Evolutionary conservation across 2,888 invertebrate genomes (phyloP), one percentile per base, ranked within the genome.

Genomic region (Oxyscelio sp.): DNA sequence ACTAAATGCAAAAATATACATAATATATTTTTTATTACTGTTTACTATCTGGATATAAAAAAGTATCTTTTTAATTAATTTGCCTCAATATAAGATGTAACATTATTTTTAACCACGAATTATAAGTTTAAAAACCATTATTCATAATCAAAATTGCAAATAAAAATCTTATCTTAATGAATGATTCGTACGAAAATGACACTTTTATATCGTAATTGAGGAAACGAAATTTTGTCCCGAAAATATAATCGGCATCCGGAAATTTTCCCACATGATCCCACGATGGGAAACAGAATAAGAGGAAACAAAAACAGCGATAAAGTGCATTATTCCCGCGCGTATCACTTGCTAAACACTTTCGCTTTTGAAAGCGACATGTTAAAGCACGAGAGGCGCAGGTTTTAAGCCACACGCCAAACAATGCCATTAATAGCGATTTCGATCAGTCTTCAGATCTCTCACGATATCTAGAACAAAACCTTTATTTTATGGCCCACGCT

Each of bases 281-380:
- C 73, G 77, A 31, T 61, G 21, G 21, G n/a, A 21, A 56, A 56
- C 45, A 34, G 50, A 80, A 66, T 54, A 56, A 50, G 59, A 65
- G 75, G 50, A 78, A 74, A 85, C 59, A 65, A 58, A 65, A 58
- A 52, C 43, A 31, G 38, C 59, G 48, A 66, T 73, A 54, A 58
- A 54, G 40, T 71, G 63, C 54, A 77, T 80, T 73, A 70, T 81
- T 81, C 82, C 73, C 74, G 81, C 78, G 81, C 65, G 68, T 83
- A 81, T 83, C 77, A 70, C 71, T 83, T 78, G 79, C 68, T 66
- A 71, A 77, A 71, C 77, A 77, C 83, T 71, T 77, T 83, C 73
- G 71, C 71, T 77, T 74, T 71, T 77, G 45, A 77, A 65, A 56
- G 70, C 48, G 50, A 75, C 61, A 65, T 66, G 58, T 56, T 63